Evolutionary conservation across 2,888 invertebrate genomes (phyloP), one percentile per base, ranked within the genome.

Genomic region (Harmothoe impar): DNA sequence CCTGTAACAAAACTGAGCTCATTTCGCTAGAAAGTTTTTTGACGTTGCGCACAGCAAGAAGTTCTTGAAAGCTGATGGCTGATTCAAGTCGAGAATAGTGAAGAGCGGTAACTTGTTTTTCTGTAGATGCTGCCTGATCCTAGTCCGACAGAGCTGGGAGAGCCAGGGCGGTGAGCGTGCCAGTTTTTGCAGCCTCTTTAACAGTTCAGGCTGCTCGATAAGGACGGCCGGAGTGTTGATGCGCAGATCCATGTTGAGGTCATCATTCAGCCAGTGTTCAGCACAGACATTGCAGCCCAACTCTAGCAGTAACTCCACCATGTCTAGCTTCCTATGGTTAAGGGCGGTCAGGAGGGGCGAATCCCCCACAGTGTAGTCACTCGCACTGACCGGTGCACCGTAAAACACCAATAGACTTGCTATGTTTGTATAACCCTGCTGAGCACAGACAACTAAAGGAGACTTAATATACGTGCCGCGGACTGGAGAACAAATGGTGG

Each of bases 11-110:
- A n/a, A n/a, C 3, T 7, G 43, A 10, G 43, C 43, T 43, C 43
- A 43, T 43, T 43, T 43, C 43, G 3, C 5, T 43, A 43, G 5
- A 43, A 43, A 43, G 5, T 62, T 3, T 12, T n/a, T 62, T 62
- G 72, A 72, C 5, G 81, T 81, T 5, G 81, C 33, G 23, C 81
- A 86, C 17, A 86, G 29, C 17, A 86, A 54, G 54, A 86, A 86
- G 52, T 86, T 86, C 86, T 56, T 86, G 29, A 86, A 52, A 20
- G 52, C 56, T 29, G 54, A 54, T 52, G 86, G 86, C 54, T 86
- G 86, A n/a, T 52, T 25, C 20, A 86, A 54, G 25, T 86, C 86
- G 29, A 86, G 86, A 33, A 86, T 86, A 7, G 52, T 31, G 54
- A 54, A 56, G n/a, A 86, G 15, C 1, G 86, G 86, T 0, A 86